These are phyloP conservation scores for Myathropa florea DNA, from an alignment of 2,888 invertebrate species.

Conservation along the genomic window DNA sequence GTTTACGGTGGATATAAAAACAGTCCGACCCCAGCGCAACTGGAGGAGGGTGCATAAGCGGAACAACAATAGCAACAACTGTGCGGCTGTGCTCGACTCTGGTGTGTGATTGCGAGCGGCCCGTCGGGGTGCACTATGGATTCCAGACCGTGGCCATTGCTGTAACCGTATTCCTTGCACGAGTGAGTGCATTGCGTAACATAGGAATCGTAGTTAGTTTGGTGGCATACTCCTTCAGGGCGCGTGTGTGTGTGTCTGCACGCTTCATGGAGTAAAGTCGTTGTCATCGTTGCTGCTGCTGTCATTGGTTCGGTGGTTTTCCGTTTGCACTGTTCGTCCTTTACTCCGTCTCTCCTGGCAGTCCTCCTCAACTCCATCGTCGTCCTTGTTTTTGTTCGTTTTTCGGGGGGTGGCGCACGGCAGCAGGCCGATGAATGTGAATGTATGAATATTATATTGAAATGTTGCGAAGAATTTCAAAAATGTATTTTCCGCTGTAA, in stretches of 20 bases:
- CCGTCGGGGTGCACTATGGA: slow-evolving; percentile 3
- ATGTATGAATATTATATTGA: slow-evolving; percentile 69
- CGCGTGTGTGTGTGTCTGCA: background rate
- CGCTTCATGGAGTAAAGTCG: background rate
- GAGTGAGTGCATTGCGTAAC: slow-evolving; percentile 69
- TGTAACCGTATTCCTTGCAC: slow-evolving; percentile 28
- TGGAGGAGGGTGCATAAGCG: slow-evolving; percentile 21
- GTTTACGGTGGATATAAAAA: background rate
- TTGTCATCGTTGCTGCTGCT: slow-evolving; percentile 4
- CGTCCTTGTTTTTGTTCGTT: slow-evolving; percentile 23
- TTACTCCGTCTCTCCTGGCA: background rate
- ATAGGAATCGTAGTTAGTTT: slow-evolving; percentile 61
- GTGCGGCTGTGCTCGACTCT: background rate
- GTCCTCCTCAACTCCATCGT: background rate
- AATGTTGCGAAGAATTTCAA: slow-evolving; percentile 71
- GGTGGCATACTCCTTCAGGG: slow-evolving; percentile 32
- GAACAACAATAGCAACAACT: slow-evolving; percentile 35
- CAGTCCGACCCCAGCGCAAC: background rate
- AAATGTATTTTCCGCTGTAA: slow-evolving; percentile 68
- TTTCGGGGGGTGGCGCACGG: slow-evolving; percentile 18
- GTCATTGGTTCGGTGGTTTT: slow-evolving; percentile 59
- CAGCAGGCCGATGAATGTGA: slow-evolving; percentile 32
- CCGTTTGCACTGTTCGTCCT: slow-evolving; percentile 16
- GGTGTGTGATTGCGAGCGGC: background rate
- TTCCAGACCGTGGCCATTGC: slow-evolving; percentile 35